Evolutionary conservation across 2,888 invertebrate species (phyloP).

Genomic region (Anthoptus insignis): DNA sequence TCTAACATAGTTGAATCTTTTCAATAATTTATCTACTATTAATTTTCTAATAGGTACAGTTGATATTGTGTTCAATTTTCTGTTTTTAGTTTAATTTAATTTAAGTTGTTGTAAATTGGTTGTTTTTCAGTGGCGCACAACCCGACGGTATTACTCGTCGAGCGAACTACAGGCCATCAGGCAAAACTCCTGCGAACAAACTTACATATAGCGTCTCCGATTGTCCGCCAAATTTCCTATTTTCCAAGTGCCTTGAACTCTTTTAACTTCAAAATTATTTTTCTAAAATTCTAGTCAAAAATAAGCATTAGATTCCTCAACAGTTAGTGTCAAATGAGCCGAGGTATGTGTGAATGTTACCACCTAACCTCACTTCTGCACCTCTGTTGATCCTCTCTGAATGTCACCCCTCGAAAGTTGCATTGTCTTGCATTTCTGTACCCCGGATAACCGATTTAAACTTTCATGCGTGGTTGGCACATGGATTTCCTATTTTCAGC

Average conservation of each 20-base stretch:
- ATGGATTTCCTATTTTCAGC: slow-evolving; percentile 5
- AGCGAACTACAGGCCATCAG: slow-evolving; percentile 92
- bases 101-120: slow-evolving; percentile 61
- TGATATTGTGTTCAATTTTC: background rate
- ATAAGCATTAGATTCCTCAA: background rate
- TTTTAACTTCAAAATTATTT: slow-evolving; percentile 2
- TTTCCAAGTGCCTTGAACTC: slow-evolving; percentile 74
- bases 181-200: slow-evolving; percentile 95
- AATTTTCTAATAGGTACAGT: background rate
- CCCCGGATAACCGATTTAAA: slow-evolving; percentile 15
- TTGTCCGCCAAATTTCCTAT: slow-evolving; percentile 49
- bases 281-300: slow-evolving; percentile 18
- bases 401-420: slow-evolving; percentile 20
- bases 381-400: slow-evolving; percentile 19
- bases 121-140: slow-evolving; percentile 92
- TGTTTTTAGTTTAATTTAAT: slow-evolving; percentile 37
- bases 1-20: too few relatives aligned
- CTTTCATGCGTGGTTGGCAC: slow-evolving; percentile 15
- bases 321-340: slow-evolving; percentile 11
- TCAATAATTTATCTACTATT: too few relatives aligned
- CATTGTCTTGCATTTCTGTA: slow-evolving; percentile 23
- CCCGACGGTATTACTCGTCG: slow-evolving; percentile 92
- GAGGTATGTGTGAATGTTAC: slow-evolving; percentile 31
- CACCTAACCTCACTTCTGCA: slow-evolving; percentile 29
- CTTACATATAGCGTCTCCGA: slow-evolving; percentile 90